A percentile compares a stretch with the other conserved stretches of the same genome.
Conservation (phyloP, 2,113 vertebrate species). For the Pogonocichla stellata region DNA sequence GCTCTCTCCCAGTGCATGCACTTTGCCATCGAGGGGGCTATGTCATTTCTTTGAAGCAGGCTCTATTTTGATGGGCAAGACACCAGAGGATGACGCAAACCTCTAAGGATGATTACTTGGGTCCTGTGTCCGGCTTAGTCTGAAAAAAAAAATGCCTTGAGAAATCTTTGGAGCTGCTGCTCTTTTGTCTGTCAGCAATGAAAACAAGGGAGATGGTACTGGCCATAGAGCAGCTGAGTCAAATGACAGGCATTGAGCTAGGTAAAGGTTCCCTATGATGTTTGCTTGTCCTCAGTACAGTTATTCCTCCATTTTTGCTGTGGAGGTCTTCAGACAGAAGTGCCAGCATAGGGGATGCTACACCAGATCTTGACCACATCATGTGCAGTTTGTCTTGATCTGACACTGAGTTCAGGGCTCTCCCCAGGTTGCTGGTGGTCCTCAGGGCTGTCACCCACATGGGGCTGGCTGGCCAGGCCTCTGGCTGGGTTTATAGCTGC, state of each 20-base stretch:
- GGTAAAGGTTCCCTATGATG: neutral
- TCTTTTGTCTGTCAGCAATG: constrained; percentile 24
- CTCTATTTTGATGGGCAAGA: constrained; percentile 72
- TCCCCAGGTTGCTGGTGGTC: neutral
- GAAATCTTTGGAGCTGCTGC: constrained; percentile 10
- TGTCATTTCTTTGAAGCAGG: constrained; percentile 72
- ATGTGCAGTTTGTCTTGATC: neutral
- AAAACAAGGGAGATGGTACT: constrained; percentile 3
- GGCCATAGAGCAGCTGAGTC: neutral
- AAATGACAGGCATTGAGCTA: neutral
- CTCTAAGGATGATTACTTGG: constrained; percentile 57
- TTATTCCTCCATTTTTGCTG: neutral
- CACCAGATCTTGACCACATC: rapidly evolving
- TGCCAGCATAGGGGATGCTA: neutral
- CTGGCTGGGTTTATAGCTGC: neutral
- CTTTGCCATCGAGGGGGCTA: constrained; percentile 57
- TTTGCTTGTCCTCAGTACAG: neutral
- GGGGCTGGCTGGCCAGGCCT: neutral
- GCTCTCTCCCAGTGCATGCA: constrained; percentile 56
- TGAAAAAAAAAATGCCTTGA: neutral
- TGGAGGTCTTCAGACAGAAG: neutral
- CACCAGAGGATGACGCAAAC: constrained; percentile 73
- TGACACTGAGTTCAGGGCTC: neutral
- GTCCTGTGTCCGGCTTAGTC: constrained; percentile 40
- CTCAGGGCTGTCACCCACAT: neutral